Conservation (phyloP, 2,888 invertebrate genomes). For the Galerucella calmariensis region DNA sequence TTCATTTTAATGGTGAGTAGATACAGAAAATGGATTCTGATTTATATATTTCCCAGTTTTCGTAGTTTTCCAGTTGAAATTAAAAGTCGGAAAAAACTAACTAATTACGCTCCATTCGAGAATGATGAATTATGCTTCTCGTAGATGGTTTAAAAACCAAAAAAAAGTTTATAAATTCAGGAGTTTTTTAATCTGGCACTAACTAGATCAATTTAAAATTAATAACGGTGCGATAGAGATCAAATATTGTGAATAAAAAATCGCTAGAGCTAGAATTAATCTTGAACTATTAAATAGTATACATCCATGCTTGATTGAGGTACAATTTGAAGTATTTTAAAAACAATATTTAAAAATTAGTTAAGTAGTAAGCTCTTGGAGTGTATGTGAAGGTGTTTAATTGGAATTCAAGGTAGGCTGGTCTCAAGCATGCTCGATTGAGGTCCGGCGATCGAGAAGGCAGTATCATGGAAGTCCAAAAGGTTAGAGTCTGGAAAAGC, state of each 20-base stretch:
- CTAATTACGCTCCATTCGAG: background rate
- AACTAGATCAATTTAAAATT: background rate
- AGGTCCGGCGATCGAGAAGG: too few species aligned
- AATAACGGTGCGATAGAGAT: background rate
- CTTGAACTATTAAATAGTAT: too few species aligned
- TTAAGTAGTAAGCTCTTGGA: too few species aligned
- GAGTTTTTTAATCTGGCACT: background rate
- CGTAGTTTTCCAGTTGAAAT: background rate
- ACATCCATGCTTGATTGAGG: too few species aligned
- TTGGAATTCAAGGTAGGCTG: too few species aligned
- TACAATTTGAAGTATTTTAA: too few species aligned
- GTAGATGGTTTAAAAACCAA: background rate
- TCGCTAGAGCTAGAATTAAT: too few species aligned
- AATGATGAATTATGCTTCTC: background rate
- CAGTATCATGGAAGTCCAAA: too few species aligned
- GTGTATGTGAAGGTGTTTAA: too few species aligned
- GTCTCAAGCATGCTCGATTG: too few species aligned
- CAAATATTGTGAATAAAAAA: background rate
- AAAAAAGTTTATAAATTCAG: background rate
- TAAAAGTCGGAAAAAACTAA: background rate
- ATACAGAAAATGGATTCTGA: constrained; percentile 4
- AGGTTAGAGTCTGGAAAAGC: too few species aligned
- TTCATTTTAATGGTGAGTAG: constrained; percentile 7
- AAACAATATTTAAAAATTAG: too few species aligned
- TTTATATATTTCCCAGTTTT: background rate